Evolutionary conservation across 2,113 vertebrate species (phyloP), one percentile per base, ranked within the genome.

Genomic region (Craseonycteris thonglongyai): DNA sequence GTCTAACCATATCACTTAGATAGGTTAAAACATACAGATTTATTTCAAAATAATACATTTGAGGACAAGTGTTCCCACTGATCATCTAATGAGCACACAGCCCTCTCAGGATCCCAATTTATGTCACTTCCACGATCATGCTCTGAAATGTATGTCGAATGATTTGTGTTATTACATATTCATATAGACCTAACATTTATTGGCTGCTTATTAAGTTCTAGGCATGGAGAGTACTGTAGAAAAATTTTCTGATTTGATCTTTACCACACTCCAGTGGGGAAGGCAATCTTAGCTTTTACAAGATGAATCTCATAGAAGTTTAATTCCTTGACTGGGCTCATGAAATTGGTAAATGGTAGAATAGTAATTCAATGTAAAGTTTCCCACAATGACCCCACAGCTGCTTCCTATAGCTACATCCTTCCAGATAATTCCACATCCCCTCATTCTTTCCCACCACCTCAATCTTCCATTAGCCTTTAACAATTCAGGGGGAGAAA

Each of bases 121-220:
- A 33, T 47, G 12, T 33, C 28, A 61, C 65, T 59, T 47, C 51
- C 18, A 56, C 0, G 14, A 33, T 16, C 49, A n/a, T 66, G 65
- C 85, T 72, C 85, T 66, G 80, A 91, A 94, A 93, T 82, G 63
- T 24, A 21, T n/a, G 35, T 54, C 59, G 51, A 56, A 85, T 90
- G 59, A 92, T 88, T 84, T 83, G 56, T 75, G 75, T 93, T 90
- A 42, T 76, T 91, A 49, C 51, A 72, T 72, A 95, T 84, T 72
- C 84, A 93, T 88, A 72, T 16, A 80, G 72, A 96, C 89, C 84
- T 88, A 80, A 88, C 79, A 69, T 71, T 80, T 56, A 35, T n/a
- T 87, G 28, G 54, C 75, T 72, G 84, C 49, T 65, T 89, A 79
- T 95, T 95, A 89, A 40, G 68, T 93, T 82, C 84, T 26, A 71